Conservation (phyloP, 2,797 vertebrate species). For the Eidolon dupreanum region DNA sequence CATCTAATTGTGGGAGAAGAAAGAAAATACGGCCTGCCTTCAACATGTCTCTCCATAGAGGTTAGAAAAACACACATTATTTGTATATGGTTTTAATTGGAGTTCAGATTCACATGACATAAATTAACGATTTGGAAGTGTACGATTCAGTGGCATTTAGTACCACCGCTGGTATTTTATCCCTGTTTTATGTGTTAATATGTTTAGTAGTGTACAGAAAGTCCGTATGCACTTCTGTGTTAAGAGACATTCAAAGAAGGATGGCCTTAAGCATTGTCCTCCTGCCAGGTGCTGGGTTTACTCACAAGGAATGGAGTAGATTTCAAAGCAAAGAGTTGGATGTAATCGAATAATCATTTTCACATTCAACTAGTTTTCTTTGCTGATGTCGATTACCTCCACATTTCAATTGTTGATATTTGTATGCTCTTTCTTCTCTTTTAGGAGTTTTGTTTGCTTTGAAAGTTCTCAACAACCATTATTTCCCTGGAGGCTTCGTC, state of each 20-base stretch:
- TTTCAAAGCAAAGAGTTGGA: neutral
- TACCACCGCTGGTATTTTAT: neutral
- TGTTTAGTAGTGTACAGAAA: neutral
- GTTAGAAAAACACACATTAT: neutral
- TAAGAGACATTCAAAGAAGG: neutral
- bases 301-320: neutral
- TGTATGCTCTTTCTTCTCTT: constrained; percentile 73
- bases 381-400: neutral
- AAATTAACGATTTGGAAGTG: neutral
- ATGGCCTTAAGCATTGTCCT: neutral
- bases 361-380: constrained; percentile 21
- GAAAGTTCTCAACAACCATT: constrained; percentile 96
- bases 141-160: neutral
- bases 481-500: constrained; percentile 90
- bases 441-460: constrained; percentile 96
- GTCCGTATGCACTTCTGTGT: neutral
- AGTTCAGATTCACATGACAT: neutral
- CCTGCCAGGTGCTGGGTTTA: neutral
- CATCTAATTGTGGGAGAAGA: neutral
- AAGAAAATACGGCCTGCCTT: neutral
- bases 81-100: neutral
- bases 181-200: neutral
- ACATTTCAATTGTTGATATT: constrained; percentile 14
- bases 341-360: neutral
- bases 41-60: neutral